These are phyloP conservation scores for Diadema setosum DNA, from an alignment of 35 echinoderm and acorn worm species.

Conservation along the genomic window DNA sequence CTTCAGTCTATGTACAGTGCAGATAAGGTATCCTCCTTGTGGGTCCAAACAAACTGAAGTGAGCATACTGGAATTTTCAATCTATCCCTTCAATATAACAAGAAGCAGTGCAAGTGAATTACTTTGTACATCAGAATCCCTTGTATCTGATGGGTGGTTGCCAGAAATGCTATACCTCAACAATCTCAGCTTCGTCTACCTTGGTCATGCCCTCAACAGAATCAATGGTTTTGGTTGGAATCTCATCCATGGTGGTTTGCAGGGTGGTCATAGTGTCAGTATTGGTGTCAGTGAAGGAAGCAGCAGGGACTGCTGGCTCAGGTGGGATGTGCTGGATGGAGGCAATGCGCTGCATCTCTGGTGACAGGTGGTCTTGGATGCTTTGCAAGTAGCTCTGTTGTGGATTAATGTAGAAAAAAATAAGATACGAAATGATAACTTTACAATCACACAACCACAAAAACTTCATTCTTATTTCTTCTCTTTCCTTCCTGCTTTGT, in stretches of 20 bases:
- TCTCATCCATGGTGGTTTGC: background rate
- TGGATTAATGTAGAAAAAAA: background rate
- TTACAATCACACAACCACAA: too few species aligned
- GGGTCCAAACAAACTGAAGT: too few species aligned
- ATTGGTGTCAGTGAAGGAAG: conserved; percentile 9
- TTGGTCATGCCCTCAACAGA: conserved; percentile 3
- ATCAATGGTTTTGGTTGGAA: conserved; percentile 41
- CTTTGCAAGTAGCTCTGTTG: conserved; percentile 92
- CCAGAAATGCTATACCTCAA: conserved; percentile 72
- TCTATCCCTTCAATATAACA: too few species aligned
- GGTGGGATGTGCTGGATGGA: conserved; percentile 81
- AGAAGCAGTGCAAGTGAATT: too few species aligned
- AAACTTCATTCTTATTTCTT: too few species aligned
- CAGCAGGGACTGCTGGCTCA: conserved; percentile 44
- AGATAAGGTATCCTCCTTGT: too few species aligned
- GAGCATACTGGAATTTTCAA: too few species aligned
- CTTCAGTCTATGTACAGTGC: too few species aligned
- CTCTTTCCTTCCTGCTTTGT: background rate
- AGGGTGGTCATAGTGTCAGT: conserved; percentile 22
- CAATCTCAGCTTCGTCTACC: conserved; percentile 50
- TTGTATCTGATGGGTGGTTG: too few species aligned
- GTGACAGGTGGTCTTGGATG: conserved; percentile 89
- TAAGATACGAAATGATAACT: too few species aligned
- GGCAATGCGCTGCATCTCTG: conserved; percentile 88
- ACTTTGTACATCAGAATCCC: too few species aligned